A percentile compares a stretch with the other conserved stretches of the same genome.
These are phyloP conservation scores for Telmatochromis bifrenatus DNA, from an alignment of 2,113 vertebrate genomes.

Conservation along the genomic window DNA sequence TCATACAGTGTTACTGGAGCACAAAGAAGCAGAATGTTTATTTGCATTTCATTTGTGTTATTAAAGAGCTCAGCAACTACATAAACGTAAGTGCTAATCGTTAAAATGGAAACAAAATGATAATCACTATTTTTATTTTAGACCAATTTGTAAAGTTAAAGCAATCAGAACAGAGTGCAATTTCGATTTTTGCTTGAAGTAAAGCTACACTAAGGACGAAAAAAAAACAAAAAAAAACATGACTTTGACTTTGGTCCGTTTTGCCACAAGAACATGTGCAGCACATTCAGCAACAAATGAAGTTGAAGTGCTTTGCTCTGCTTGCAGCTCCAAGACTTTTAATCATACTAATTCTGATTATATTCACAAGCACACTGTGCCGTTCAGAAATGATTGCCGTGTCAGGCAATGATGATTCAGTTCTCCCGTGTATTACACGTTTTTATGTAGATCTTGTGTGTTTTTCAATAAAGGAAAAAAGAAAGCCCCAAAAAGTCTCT, in stretches of 20 bases:
- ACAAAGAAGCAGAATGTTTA: neutral
- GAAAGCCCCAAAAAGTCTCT: neutral
- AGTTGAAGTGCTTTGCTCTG: neutral
- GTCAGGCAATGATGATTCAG: constrained; percentile 79
- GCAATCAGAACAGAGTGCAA: constrained; percentile 44
- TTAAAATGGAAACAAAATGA: constrained; percentile 13
- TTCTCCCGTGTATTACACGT: constrained; percentile 80
- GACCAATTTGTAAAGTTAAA: constrained; percentile 20
- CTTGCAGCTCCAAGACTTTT: constrained; percentile 12
- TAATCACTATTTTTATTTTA: constrained; percentile 38
- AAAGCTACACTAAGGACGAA: neutral
- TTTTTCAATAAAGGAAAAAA: constrained; percentile 91
- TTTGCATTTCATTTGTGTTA: constrained; percentile 5
- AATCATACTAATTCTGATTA: constrained; percentile 13
- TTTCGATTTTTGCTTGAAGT: constrained; percentile 14
- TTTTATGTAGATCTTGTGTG: constrained; percentile 81
- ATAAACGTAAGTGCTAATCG: neutral
- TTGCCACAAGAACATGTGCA: neutral
- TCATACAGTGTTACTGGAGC: neutral
- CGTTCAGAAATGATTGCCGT: constrained; percentile 75
- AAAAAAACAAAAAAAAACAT: neutral
- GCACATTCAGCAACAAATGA: constrained; percentile 13
- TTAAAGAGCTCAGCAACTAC: neutral
- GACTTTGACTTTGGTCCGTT: neutral
- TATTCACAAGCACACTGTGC: constrained; percentile 23